phyloP scores from a whole-genome alignment of 2,113 vertebrate genomes.

The Herpailurus yagouaroundi region DNA sequence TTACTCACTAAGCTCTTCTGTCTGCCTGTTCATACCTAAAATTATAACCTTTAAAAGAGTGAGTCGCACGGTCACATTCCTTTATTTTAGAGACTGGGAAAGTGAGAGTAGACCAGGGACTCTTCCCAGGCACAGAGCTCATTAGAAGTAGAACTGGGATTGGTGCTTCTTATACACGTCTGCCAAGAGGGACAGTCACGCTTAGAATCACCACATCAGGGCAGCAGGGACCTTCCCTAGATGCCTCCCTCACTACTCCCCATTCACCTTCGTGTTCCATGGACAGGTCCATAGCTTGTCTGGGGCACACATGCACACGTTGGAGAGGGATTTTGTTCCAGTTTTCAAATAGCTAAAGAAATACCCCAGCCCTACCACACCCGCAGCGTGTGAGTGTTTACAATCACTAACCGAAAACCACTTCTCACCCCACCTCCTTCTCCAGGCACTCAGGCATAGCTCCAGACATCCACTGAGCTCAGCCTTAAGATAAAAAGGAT shows the following conservation, averaged over 20 bases:
- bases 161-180: not conserved
- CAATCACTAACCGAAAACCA: not conserved
- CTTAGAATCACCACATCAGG: not conserved
- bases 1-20: not conserved
- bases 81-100: not conserved
- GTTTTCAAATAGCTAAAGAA: not conserved
- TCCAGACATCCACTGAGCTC: not conserved
- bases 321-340: not conserved
- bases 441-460: not conserved
- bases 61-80: not conserved
- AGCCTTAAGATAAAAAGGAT: not conserved
- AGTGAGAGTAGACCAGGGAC: not conserved
- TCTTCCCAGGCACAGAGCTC: not conserved
- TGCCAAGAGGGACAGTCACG: not conserved
- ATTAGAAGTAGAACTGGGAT: not conserved
- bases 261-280: not conserved
- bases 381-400: not conserved
- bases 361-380: not conserved
- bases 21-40: not conserved
- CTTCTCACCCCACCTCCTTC: not conserved
- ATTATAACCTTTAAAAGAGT: not conserved
- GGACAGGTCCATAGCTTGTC: not conserved
- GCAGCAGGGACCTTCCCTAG: not conserved
- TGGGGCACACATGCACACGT: not conserved
- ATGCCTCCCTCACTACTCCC: not conserved